These are phyloP conservation scores for Calliphora vomitoria DNA, from an alignment of 2,888 invertebrate species.

Conservation along the genomic window DNA sequence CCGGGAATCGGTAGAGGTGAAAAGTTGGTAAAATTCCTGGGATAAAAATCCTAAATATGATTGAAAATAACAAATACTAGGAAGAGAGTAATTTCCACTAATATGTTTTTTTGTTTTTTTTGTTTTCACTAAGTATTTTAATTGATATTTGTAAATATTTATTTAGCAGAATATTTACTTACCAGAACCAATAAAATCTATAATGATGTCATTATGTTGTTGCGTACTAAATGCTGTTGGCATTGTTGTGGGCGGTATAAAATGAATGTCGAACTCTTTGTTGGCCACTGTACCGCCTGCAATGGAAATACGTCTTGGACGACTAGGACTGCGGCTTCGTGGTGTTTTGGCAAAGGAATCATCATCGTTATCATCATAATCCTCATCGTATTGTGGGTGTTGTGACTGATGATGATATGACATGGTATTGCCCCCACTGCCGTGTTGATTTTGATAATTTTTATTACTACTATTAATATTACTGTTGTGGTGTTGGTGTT, in stretches of 20 bases:
- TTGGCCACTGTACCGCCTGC: constrained; percentile 72
- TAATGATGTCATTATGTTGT: constrained; percentile 87
- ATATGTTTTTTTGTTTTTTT: too few species aligned
- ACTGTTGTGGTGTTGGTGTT: constrained; percentile 55
- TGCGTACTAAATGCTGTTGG: constrained; percentile 82
- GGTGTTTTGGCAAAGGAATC: constrained; percentile 59
- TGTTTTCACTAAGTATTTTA: too few species aligned
- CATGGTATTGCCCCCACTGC: constrained; percentile 54
- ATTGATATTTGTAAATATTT: background rate
- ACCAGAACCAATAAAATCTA: constrained; percentile 88
- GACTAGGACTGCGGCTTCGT: constrained; percentile 74
- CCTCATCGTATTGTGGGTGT: constrained; percentile 68
- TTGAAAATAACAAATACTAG: too few species aligned
- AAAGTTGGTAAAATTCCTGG: too few species aligned
- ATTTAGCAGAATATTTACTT: constrained; percentile 83
- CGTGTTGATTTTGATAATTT: constrained; percentile 66
- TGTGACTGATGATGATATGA: constrained; percentile 75
- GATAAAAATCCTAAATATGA: too few species aligned
- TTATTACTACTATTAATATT: constrained; percentile 63
- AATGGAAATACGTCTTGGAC: constrained; percentile 70
- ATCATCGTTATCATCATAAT: constrained; percentile 74
- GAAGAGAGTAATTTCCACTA: too few species aligned
- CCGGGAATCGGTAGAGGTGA: too few species aligned
- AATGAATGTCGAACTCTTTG: constrained; percentile 79
- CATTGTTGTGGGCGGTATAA: constrained; percentile 81